Evolutionary conservation across 2,888 invertebrate genomes (phyloP).

Genomic region (Cremastinae sp.): DNA sequence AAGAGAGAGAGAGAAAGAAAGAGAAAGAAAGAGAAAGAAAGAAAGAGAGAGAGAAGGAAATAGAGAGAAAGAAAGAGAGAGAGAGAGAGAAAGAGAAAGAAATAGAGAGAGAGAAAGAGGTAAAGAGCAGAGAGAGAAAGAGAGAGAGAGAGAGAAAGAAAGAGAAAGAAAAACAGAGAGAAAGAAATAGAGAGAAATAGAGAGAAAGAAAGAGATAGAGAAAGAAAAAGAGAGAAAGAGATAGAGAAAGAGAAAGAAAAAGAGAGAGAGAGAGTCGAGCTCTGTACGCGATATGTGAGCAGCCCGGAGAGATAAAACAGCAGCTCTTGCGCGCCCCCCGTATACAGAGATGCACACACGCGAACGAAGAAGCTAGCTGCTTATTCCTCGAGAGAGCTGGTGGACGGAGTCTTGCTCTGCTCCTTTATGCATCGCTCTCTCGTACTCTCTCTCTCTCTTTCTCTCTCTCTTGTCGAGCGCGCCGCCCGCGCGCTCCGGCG

Average conservation of each 20-base stretch:
- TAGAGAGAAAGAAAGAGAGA: background rate
- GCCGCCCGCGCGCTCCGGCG: slow-evolving; percentile 17
- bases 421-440: slow-evolving; percentile 49
- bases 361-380: too few species aligned
- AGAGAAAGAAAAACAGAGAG: slow-evolving; percentile 23
- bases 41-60: slow-evolving; percentile 25
- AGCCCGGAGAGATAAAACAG: slow-evolving; percentile 46
- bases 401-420: slow-evolving; percentile 43
- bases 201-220: too few species aligned
- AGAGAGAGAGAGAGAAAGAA: slow-evolving; percentile 15
- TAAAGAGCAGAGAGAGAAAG: too few species aligned
- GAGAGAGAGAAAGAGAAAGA: slow-evolving; percentile 10
- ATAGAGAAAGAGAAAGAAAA: too few species aligned
- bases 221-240: too few species aligned
- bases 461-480: slow-evolving; percentile 47
- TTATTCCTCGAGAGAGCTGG: too few species aligned
- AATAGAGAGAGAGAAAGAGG: too few species aligned
- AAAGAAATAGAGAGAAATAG: too few species aligned
- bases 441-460: slow-evolving; percentile 25
- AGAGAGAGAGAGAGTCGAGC: too few species aligned
- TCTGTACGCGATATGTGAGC: slow-evolving; percentile 29
- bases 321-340: too few species aligned
- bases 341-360: too few species aligned
- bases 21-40: slow-evolving; percentile 31
- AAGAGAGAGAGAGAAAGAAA: too few species aligned